Evolutionary conservation across 2,797 vertebrate species (phyloP), one percentile per base, ranked within the genome.

Genomic region (Tadarida brasiliensis): DNA sequence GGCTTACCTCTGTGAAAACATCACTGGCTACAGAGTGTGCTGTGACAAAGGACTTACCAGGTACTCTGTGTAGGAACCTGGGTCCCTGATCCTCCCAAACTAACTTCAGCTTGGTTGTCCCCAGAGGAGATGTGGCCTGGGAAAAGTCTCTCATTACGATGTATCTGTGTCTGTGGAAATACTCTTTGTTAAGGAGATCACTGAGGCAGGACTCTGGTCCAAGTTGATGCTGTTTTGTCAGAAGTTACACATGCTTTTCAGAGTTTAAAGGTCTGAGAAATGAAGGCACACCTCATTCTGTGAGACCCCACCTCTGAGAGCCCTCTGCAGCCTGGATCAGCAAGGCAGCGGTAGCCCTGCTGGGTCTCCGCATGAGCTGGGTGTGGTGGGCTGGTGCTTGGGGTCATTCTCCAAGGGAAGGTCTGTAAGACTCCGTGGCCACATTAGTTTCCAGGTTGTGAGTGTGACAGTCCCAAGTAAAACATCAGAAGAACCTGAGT

Each of bases 361-460:
- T 8, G 73, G 54, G 28, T 28, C 51, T 51, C 51, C 59, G 56
- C 11, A 2, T 44, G 49, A 14, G 7, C 14, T 10, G 47, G 44
- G 30, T 2, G 11, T 11, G 33, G 20, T 24, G 15, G 61, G 3
- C 5, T 49, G 22, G 16, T 2, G 26, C 14, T 22, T 1, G 0
- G 3, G 22, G 57, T 22, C 87, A 61, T 12, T 47, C 59, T 68
- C 51, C 20, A 0, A 0, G 2, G 59, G 10, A 57, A n/a, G 59
- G 15, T 49, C 20, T 20, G 0, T 8, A 10, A 54, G 33, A 14
- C 5, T 63, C 33, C 61, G 51, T 2, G 9, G 17, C 11, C 10
- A 49, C 22, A 68, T 12, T 59, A 11, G 26, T 24, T 54, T 83
- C 35, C 88, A 44, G 22, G 5, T 2, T 49, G 39, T 30, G 57